Evolutionary conservation across 2,888 invertebrate genomes (phyloP), one percentile per base, ranked within the genome.

Genomic region (Alloscopus bannaensis): DNA sequence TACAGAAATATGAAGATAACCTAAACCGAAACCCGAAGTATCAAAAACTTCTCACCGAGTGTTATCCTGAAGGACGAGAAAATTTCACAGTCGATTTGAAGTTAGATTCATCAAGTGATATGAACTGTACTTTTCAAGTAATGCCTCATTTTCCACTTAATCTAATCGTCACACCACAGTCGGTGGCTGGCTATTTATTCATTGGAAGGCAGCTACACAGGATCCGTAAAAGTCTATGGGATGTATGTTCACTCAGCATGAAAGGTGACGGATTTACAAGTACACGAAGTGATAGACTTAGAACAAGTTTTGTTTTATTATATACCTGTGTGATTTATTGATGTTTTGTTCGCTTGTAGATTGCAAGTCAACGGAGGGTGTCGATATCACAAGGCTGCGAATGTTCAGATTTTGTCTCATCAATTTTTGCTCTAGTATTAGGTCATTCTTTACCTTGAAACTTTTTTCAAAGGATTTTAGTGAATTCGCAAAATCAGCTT

Each of bases 191-290:
- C 2, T 84, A 84, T 59, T 36, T 81, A 36, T 81, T 76, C 64
- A 80, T 84, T 36, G 77, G 83, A 1, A 18, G 72, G 16, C 82
- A 82, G 45, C 55, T 84, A 0, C 72, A 79, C 24, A 70, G 81
- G 65, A 75, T 84, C 47, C 65, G 83, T 11, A 84, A 82, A 66
- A 75, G 81, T 69, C 52, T 83, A 8, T 84, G 84, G 84, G 59
- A 72, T 16, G 52, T 83, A 6, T 80, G 55, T n/a, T 40, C 64
- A 2, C 55, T 55, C 16, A 11, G 18, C 6, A 57, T 83, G 47
- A 80, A 82, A 77, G 83, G 84, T 84, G 11, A n/a, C n/a, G 42
- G 42, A 31, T 29, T n/a, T 22, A 29, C 8, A 60, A 60, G 31
- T 28, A 59, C 40, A 45, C 40, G 20, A 3, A 20, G 20, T 78